Percentiles rank a stretch among this genome's conserved stretches.
These are phyloP conservation scores for Leptodactylus fuscus DNA, from an alignment of 2,113 vertebrate species.

Conservation along the genomic window DNA sequence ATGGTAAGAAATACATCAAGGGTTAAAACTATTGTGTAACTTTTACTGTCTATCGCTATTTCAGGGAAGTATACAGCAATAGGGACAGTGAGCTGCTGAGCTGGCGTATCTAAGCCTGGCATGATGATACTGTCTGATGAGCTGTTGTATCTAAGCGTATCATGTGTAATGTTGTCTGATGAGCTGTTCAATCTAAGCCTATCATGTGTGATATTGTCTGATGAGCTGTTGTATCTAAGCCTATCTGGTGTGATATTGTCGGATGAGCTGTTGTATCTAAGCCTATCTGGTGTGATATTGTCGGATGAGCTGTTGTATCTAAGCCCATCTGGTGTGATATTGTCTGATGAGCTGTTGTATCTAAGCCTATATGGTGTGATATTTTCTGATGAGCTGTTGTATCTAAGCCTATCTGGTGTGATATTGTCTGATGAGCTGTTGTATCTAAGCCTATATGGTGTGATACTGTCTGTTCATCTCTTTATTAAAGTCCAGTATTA, in stretches of 20 bases:
- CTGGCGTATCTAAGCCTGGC: background rate
- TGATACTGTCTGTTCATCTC: background rate
- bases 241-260: background rate
- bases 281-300: background rate
- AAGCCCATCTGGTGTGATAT: background rate
- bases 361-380: background rate
- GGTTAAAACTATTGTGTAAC: background rate
- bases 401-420: background rate
- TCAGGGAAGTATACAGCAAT: background rate
- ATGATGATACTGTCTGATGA: background rate
- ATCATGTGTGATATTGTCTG: background rate
- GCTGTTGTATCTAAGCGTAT: background rate
- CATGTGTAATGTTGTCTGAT: background rate
- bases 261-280: background rate
- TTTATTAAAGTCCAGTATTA: no score
- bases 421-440: background rate
- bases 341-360: background rate
- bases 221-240: background rate
- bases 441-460: background rate
- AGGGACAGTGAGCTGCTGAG: no score
- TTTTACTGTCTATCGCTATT: background rate
- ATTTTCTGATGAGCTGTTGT: background rate
- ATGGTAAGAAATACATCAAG: conserved; percentile 75
- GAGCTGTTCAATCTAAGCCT: background rate
- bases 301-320: background rate